Base-by-base conservation (phyloP, 2,797 vertebrate species). In the Zalophus californianus region DNA sequence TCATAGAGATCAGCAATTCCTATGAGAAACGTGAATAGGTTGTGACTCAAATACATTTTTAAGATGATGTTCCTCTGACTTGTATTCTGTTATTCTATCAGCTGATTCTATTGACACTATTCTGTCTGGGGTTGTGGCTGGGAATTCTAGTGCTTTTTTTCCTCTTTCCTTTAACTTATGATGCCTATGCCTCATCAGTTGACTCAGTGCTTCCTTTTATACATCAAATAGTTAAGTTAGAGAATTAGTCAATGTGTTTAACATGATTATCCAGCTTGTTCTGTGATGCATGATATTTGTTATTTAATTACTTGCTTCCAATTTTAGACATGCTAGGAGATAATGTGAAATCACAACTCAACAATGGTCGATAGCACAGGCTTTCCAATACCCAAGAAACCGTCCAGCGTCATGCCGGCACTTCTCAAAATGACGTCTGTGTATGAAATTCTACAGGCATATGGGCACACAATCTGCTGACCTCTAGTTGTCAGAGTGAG, bases 261-360 rank as follows among this genome's bases (percentile, higher is more conserved):
- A 82, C 44, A 56, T 62, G 41, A 92, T 93, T 64, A 87, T 68
- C 44, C n/a, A 92, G 38, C 82, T 90, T 72, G n/a, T 48, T 95
- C 85, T 93, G n/a, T 66, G 66, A 86, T 48, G 73, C 73, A 52
- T 54, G 52, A 9, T 89, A 27, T 90, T 93, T 79, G 44, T 92
- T 94, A 97, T 91, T 95, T 93, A 80, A 95, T 96, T 95, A 80
- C 64, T 93, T 84, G 78, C 48, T 93, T 97, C 72, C 58, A 92
- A 50, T 70, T 96, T 94, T 86, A 58, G 90, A 23, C 35, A 60
- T 94, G 97, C 79, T 93, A 89, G 97, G 72, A 92, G n/a, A 85
- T 52, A 70, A 35, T 90, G 23, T 90, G 86, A 96, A 93, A 97
- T 64, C 64, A 75, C 8, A 86, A n/a, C 32, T 48, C 60, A n/a